Conservation (phyloP, 2,888 invertebrate genomes). For the Lymantria monacha region DNA sequence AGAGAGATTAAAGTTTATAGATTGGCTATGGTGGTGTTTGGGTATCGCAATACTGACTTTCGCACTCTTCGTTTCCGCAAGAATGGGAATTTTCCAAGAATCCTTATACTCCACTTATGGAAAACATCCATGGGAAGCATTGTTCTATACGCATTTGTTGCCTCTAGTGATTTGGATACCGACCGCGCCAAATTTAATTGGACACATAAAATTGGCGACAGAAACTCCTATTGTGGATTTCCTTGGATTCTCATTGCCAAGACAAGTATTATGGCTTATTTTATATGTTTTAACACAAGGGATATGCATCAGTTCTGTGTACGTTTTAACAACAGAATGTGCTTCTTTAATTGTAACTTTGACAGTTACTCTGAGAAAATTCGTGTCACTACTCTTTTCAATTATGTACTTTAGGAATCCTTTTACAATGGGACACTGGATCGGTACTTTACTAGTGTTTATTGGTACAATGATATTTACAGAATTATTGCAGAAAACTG, state of each 20-base stretch:
- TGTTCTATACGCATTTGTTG: conserved; percentile 94
- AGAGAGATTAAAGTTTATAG: conserved; percentile 65
- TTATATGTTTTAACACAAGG: conserved; percentile 94
- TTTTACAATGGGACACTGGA: conserved; percentile 95
- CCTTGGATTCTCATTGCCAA: conserved; percentile 85
- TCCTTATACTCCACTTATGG: conserved; percentile 91
- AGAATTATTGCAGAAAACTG: conserved; percentile 84
- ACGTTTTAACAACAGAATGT: conserved; percentile 96
- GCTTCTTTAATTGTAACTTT: conserved; percentile 96
- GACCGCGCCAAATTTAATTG: conserved; percentile 88
- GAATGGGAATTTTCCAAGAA: conserved; percentile 98
- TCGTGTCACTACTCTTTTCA: conserved; percentile 96
- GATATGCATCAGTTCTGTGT: conserved; percentile 97
- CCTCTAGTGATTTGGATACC: conserved; percentile 95
- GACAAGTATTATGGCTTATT: conserved; percentile 88
- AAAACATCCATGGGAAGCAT: conserved; percentile 94
- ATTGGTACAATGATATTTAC: conserved; percentile 96
- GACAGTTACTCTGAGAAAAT: conserved; percentile 97
- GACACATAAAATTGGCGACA: conserved; percentile 88
- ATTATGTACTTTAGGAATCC: conserved; percentile 97
- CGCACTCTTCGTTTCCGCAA: conserved; percentile 95
- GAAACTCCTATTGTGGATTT: conserved; percentile 84
- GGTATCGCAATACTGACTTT: conserved; percentile 92
- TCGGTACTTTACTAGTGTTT: conserved; percentile 95
- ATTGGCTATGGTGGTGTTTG: conserved; percentile 83